Base-by-base conservation (phyloP, 1,140 invertebrate genomes). In the Drosophila pectinifera region DNA sequence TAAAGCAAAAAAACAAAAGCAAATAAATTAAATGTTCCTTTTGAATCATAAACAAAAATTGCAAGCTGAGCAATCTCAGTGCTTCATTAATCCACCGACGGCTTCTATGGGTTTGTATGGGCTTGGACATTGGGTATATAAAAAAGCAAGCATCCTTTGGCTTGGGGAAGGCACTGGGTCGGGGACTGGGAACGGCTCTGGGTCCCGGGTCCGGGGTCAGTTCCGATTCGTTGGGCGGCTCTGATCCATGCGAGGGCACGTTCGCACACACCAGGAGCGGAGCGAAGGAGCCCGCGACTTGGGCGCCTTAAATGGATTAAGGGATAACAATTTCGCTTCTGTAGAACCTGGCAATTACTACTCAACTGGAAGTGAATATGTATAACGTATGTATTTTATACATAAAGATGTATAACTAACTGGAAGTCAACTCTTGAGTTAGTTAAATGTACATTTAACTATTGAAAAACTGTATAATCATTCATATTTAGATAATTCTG, bases 11-110 rank as follows among this genome's bases (percentile, higher is more conserved):
- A 78, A 74, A 74, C 80, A 64, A 82, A 88, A 83, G 79, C 79
- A 88, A 88, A 88, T 88, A 89, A 88, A 88, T 89, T 86, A 88
- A 88, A 88, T 88, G 83, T 88, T 88, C 83, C 83, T 88, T 88
- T 88, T 88, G 83, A 88, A 88, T 88, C 80, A 86, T 88, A 86
- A 88, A 88, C 70, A 77, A 72, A 81, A 81, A 62, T 65, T 75
- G 55, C 61, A 62, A 57, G 55, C 57, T 45, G 58, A 61, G 57
- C 59, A 56, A 70, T 70, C 63, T 38, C 48, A 45, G 48, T 46
- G 48, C 39, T 62, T 61, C 51, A 65, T 80, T 54, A 59, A 41
- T 65, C 53, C 51, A 39, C 6, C 31, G 22, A 14, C 8, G 46
- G 22, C 20, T 24, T 10, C 4, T 0, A n/a, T n/a, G 14, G 38